A percentile compares a stretch with the other conserved stretches of the same genome.
These are phyloP conservation scores for Oenanthe oenanthe DNA, from an alignment of 2,113 vertebrate genomes.

Conservation along the genomic window DNA sequence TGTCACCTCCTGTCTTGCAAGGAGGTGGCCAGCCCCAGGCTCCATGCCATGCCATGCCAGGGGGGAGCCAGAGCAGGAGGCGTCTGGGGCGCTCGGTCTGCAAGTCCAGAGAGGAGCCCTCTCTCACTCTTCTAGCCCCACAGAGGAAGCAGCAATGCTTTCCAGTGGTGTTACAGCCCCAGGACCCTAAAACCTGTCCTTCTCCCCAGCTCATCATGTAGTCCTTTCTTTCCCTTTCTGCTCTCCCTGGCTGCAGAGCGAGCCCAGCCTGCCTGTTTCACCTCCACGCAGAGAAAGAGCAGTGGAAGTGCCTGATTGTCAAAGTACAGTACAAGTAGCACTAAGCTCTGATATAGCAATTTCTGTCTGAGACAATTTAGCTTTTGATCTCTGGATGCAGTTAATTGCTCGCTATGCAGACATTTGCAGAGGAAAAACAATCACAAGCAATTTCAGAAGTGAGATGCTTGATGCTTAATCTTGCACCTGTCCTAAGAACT, in stretches of 20 bases:
- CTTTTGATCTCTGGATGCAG: constrained; percentile 24
- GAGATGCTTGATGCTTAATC: constrained; percentile 54
- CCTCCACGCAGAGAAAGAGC: neutral
- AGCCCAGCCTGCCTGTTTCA: neutral
- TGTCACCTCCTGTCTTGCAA: neutral
- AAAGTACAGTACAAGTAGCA: neutral
- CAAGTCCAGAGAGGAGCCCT: rapidly evolving
- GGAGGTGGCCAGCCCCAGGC: too few species aligned
- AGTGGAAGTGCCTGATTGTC: neutral
- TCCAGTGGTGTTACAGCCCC: neutral
- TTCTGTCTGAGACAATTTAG: neutral
- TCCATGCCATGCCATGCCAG: rapidly evolving
- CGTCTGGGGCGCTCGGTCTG: rapidly evolving
- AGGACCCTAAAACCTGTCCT: neutral
- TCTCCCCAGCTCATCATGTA: neutral
- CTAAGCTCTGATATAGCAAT: neutral
- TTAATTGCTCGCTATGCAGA: constrained; percentile 39
- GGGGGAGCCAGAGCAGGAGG: neutral
- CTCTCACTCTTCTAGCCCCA: neutral
- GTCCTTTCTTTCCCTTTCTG: neutral
- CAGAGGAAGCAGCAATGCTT: neutral
- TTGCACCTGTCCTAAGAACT: constrained; percentile 62
- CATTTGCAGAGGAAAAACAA: neutral
- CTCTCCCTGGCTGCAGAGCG: neutral
- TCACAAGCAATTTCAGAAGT: constrained; percentile 11